Base-by-base conservation (phyloP, 2,888 invertebrate species). In the Pachydiplax longipennis region DNA sequence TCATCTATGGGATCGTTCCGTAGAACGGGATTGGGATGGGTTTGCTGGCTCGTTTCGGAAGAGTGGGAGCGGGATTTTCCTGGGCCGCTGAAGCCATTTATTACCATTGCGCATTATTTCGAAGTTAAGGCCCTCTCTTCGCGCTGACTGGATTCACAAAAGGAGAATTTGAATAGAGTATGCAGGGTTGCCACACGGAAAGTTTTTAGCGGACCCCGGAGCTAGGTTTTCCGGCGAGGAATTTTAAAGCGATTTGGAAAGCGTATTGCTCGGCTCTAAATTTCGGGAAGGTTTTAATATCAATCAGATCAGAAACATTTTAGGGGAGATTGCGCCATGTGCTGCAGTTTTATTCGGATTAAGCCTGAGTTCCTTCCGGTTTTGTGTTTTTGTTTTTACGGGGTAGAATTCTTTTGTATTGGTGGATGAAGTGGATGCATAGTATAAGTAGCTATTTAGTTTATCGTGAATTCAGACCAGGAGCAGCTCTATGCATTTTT, bases 41-140 rank as follows among this genome's bases (percentile, higher is more conserved):
- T 5, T n/a, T 37, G 37, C 37, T 37, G 44, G 44, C 44, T 44
- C 15, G 80, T 31, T 80, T 80, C 8, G 31, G 31, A 15, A 35
- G 80, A 37, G 31, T 35, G 8, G 31, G 40, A 40, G 81, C n/a
- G 18, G 10, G 82, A 37, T 12, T 31, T 35, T 25, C 58, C 37
- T 53, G 82, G 25, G 82, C 83, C 58, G 58, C 81, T 81, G 81
- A 61, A 40, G 87, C 87, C 87, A 87, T 87, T 87, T 87, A 87
- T 87, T 87, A 87, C 87, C 87, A 87, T 87, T 87, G 87, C 87
- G 87, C 87, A 87, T 87, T 87, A 87, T 87, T 87, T 87, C 87
- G 87, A 87, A 87, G 87, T 87, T 87, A 87, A 48, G 48, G n/a
- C 83, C 58, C 37, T 35, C 44, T 44, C 44, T 44, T 44, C 18